Evolutionary conservation across 53 echinoderm and acorn worm genomes (phyloP), one percentile per base, ranked within the genome.

Genomic region (Luidia sarsii): DNA sequence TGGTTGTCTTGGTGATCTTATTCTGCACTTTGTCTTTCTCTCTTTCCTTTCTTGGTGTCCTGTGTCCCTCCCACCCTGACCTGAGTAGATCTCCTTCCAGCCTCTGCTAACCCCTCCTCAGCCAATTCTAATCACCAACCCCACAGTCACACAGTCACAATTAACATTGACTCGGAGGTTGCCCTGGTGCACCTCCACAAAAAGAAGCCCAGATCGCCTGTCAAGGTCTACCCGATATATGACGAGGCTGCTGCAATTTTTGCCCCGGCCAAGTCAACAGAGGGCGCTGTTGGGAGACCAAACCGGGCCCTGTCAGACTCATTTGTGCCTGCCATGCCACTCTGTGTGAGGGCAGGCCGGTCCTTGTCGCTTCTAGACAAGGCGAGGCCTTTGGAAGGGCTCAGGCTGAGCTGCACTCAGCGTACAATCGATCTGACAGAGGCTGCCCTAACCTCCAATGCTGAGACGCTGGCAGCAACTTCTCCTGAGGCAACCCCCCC

Each of bases 51-150:
- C 61, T 30, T 61, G 5, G 64, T 16, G 81, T 65, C 56, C 68
- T 60, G 45, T 37, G 69, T 65, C 34, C 35, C 61, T 67, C 48
- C 73, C 52, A n/a, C 33, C 61, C 54, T n/a, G n/a, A n/a, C n/a
- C n/a, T n/a, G n/a, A n/a, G n/a, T n/a, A n/a, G n/a, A n/a, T n/a
- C n/a, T n/a, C n/a, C n/a, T n/a, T n/a, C n/a, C n/a, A n/a, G n/a
- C n/a, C n/a, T n/a, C n/a, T n/a, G 38, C 68, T 54, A 64, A 82
- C 45, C 14, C 77, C 39, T 71, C 81, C 70, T 56, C 49, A 41
- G 54, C 55, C 30, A 46, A 68, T 67, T 61, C 38, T 83, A 69
- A 50, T 57, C 73, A 82, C 50, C 53, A 68, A 28, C 85, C 41
- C n/a, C 65, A 65, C 65, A 46, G 48, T 35, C 9, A 61, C 21